Conservation (phyloP, 2,797 vertebrate species). For the Morelia viridis region DNA sequence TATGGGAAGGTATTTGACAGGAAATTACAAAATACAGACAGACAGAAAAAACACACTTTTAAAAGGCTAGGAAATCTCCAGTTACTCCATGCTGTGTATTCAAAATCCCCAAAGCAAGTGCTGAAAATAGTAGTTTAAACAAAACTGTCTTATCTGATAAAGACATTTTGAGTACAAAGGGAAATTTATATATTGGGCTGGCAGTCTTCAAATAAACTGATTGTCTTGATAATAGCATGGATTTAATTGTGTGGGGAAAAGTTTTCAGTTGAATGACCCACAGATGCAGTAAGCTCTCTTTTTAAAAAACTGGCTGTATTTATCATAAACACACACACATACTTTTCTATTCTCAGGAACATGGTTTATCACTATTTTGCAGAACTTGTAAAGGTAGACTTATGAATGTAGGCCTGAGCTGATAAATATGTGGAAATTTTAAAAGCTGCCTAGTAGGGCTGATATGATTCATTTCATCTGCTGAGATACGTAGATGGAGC, state of each 20-base stretch:
- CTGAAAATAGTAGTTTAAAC: slow-evolving; percentile 80
- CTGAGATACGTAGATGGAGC: slow-evolving; percentile 27
- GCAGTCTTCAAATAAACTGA: slow-evolving; percentile 76
- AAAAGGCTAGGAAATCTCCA: slow-evolving; percentile 76
- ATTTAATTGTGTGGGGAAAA: slow-evolving; percentile 77
- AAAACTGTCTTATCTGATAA: slow-evolving; percentile 80
- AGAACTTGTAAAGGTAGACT: slow-evolving; percentile 58
- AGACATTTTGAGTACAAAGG: slow-evolving; percentile 73
- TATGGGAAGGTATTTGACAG: slow-evolving; percentile 79
- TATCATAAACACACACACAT: slow-evolving; percentile 54
- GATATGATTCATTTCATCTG: slow-evolving; percentile 48
- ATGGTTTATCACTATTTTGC: slow-evolving; percentile 56
- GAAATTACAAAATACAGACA: slow-evolving; percentile 82
- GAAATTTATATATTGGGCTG: slow-evolving; percentile 74
- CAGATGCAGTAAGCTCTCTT: slow-evolving; percentile 69
- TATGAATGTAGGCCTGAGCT: slow-evolving; percentile 47
- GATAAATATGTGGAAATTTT: slow-evolving; percentile 65
- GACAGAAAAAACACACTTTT: slow-evolving; percentile 77
- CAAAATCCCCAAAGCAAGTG: slow-evolving; percentile 73
- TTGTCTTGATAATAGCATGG: slow-evolving; percentile 69
- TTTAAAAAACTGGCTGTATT: slow-evolving; percentile 61
- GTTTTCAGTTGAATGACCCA: slow-evolving; percentile 70
- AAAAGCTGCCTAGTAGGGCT: slow-evolving; percentile 41
- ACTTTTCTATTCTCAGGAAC: slow-evolving; percentile 54
- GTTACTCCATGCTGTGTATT: slow-evolving; percentile 73